Evolutionary conservation across 2,797 vertebrate genomes (phyloP), one percentile per base, ranked within the genome.

Genomic region (Lagodon rhomboides): DNA sequence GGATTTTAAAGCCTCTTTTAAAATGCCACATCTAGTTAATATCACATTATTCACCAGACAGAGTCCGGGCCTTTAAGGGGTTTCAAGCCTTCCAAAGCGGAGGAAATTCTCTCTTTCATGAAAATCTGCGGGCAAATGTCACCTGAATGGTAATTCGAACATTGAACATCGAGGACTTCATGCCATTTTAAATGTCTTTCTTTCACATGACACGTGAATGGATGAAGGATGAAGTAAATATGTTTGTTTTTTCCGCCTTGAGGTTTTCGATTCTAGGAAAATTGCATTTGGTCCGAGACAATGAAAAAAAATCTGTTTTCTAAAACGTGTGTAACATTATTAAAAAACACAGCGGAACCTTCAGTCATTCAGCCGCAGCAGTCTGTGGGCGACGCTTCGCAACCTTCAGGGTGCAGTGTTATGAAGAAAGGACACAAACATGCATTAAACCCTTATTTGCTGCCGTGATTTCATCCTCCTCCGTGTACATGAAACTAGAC

Each of bases 1-100:
- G 54, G 68, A 86, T 83, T 85, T 91, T 90, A 92, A 93, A 89
- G 73, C 81, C 84, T 89, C 76, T 90, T 92, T 92, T 86, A 88
- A 92, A 93, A 92, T 92, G 86, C 93, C 91, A 92, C 83, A 86
- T 90, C 74, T 85, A 85, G 73, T 93, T 90, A 92, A 87, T 83
- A 91, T 91, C 84, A 89, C 68, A 93, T 88, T 85, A 90, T 91
- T 93, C 85, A 89, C 60, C 64, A 70, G 56, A 84, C 77, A 77
- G 38, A 85, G 71, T 75, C 44, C 34, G 27, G 79, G 53, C 75
- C 70, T 83, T 82, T 62, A 69, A 74, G 78, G 56, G 64, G 83
- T 86, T 86, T 83, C 69, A 85, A 87, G 87, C 68, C 69, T 77
- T 84, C 68, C 23, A 75, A 84, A 84, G 62, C 25, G 1, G 1